phyloP scores from a whole-genome alignment of 2,113 vertebrate genomes.

The Polypterus senegalus region DNA sequence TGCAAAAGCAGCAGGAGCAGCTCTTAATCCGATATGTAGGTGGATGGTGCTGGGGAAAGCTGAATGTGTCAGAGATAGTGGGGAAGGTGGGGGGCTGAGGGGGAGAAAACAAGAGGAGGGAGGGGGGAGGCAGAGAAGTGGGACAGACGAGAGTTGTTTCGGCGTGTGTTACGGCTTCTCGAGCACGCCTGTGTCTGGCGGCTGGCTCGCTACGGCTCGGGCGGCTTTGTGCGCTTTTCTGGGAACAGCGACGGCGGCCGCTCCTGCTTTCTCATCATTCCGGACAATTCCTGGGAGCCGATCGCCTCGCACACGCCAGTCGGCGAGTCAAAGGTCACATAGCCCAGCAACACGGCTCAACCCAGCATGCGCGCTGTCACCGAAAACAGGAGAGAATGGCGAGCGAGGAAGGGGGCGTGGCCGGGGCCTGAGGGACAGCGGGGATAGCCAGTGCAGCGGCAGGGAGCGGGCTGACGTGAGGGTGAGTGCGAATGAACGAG shows the following conservation, averaged over 20 bases:
- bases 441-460: conserved; percentile 12
- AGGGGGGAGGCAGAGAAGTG: conserved; percentile 10
- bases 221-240: conserved; percentile 11
- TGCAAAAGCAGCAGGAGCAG: conserved; percentile 7
- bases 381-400: conserved; percentile 20
- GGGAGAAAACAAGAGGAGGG: conserved; percentile 17
- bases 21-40: conserved; percentile 25
- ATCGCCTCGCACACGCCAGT: neutral
- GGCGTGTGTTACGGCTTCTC: conserved; percentile 24
- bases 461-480: conserved; percentile 19
- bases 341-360: conserved; percentile 25
- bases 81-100: conserved; percentile 15
- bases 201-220: neutral
- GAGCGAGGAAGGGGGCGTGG: conserved; percentile 19
- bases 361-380: conserved; percentile 22
- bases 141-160: conserved; percentile 5
- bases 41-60: conserved; percentile 46
- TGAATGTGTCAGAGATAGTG: conserved; percentile 49
- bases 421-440: conserved; percentile 16
- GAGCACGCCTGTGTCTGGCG: conserved; percentile 19
- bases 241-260: conserved; percentile 18
- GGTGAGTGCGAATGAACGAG: conserved; percentile 9
- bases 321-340: conserved; percentile 14
- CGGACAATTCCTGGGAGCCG: conserved; percentile 19
- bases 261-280: conserved; percentile 36